A percentile compares a stretch with the other conserved stretches of the same genome.
Evolutionary conservation across 1,140 invertebrate species (phyloP).

Genomic region (Eulimnadia texana): DNA sequence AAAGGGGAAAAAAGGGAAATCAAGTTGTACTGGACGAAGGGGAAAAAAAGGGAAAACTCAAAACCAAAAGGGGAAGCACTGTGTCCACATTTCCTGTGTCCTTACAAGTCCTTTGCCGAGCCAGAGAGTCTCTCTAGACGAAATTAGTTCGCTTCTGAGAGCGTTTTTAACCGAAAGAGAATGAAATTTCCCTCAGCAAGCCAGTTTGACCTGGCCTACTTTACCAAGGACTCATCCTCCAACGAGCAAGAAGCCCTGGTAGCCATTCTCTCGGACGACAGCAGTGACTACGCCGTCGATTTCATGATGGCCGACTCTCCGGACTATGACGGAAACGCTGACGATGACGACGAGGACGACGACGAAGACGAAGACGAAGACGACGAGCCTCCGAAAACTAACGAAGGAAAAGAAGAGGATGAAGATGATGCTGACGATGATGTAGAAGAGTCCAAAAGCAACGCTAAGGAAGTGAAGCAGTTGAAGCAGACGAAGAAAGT

Average conservation of each 20-base stretch:
- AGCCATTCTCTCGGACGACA: not conserved
- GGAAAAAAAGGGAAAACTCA: too few relatives aligned
- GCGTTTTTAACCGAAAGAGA: too few relatives aligned
- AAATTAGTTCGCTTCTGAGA: too few relatives aligned
- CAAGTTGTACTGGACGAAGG: too few relatives aligned
- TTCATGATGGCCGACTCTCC: constrained; percentile 3
- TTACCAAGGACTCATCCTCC: not conserved
- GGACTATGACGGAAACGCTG: constrained; percentile 2
- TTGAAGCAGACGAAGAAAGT: not conserved
- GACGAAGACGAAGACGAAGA: constrained; percentile 7
- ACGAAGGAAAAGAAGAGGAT: constrained; percentile 5
- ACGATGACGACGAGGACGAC: constrained; percentile 13
- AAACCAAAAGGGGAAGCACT: too few relatives aligned
- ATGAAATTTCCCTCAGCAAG: not conserved
- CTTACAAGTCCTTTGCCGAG: too few relatives aligned
- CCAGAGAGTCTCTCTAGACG: too few relatives aligned
- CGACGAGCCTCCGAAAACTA: not conserved
- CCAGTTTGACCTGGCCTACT: not conserved
- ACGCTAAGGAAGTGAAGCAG: not conserved
- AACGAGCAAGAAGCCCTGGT: not conserved
- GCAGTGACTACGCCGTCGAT: not conserved
- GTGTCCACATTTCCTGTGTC: too few relatives aligned
- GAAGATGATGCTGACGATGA: not conserved
- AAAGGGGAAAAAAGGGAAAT: too few relatives aligned
- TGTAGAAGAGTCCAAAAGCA: not conserved